These are phyloP conservation scores for Ryuthela nishihirai DNA, from an alignment of 2,888 invertebrate species.

Conservation along the genomic window DNA sequence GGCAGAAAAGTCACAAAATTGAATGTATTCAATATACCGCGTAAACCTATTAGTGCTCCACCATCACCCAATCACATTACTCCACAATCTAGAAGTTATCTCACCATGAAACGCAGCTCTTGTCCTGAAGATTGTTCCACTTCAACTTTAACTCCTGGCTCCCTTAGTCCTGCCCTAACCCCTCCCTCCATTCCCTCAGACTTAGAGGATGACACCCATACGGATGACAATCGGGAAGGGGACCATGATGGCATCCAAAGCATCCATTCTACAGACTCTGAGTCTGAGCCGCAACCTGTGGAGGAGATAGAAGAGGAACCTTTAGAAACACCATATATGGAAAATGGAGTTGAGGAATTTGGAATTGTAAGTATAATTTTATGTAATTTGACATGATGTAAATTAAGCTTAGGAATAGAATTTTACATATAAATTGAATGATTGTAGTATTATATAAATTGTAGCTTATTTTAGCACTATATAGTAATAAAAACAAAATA, in stretches of 20 bases:
- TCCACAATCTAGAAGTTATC: too few relatives aligned
- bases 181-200: slow-evolving; percentile 53
- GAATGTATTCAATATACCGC: too few relatives aligned
- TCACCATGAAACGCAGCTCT: neutral
- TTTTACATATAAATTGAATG: neutral
- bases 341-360: slow-evolving; percentile 60
- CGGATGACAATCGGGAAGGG: slow-evolving; percentile 56
- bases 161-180: slow-evolving; percentile 37
- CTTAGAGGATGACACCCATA: slow-evolving; percentile 68
- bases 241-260: slow-evolving; percentile 38
- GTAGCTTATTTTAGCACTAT: too few relatives aligned
- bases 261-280: slow-evolving; percentile 61
- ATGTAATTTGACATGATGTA: neutral
- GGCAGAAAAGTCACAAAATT: too few relatives aligned
- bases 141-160: slow-evolving; percentile 1
- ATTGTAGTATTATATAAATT: too few relatives aligned
- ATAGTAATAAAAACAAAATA: too few relatives aligned
- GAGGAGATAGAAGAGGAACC: slow-evolving; percentile 53
- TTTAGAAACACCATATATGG: slow-evolving; percentile 60
- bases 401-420: neutral
- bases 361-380: slow-evolving; percentile 53
- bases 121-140: neutral
- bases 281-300: slow-evolving; percentile 54
- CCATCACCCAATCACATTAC: too few relatives aligned
- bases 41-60: too few relatives aligned